Base-by-base conservation (phyloP, 2,888 invertebrate species). In the Microchrysa polita region DNA sequence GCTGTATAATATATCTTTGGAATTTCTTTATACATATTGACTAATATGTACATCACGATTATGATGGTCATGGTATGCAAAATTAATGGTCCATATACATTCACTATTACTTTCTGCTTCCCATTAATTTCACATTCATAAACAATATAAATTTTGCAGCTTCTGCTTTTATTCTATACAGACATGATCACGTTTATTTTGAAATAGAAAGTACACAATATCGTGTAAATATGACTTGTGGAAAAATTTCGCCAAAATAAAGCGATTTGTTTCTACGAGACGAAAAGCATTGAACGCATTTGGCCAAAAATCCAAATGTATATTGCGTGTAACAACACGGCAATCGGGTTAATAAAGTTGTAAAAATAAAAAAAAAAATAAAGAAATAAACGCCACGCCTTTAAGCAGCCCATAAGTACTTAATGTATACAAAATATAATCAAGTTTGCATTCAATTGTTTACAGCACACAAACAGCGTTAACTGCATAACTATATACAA, bases 281-380 rank as follows among this genome's bases (percentile, higher is more conserved):
- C 23, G 14, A 34, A 60, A 14, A 14, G 10, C 60, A 27, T 27
- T 14, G 12, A 60, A 14, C 60, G 14, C 14, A 55, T 20, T 14
- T 27, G 14, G 27, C 16, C 14, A 27, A 16, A 9, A 65, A 20
- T 22, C 22, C 10, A 2, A 48, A 14, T 12, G 48, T n/a, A n/a
- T n/a, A n/a, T n/a, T n/a, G n/a, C n/a, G n/a, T n/a, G n/a, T n/a
- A n/a, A n/a, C n/a, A n/a, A n/a, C n/a, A n/a, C 5, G 10, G 65
- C 44, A 65, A 65, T 22, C 18, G 48, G 65, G 65, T 44, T 48
- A 65, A 65, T 65, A 65, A 65, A 65, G 65, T 48, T 22, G 48
- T 65, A 44, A 65, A 48, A 44, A 65, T 48, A 34, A 34, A 34
- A 34, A 34, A 34, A 34, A 34, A 34, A 7, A 34, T 34, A n/a